Conservation (phyloP, 2,888 invertebrate species). For the Tethea ocularis region DNA sequence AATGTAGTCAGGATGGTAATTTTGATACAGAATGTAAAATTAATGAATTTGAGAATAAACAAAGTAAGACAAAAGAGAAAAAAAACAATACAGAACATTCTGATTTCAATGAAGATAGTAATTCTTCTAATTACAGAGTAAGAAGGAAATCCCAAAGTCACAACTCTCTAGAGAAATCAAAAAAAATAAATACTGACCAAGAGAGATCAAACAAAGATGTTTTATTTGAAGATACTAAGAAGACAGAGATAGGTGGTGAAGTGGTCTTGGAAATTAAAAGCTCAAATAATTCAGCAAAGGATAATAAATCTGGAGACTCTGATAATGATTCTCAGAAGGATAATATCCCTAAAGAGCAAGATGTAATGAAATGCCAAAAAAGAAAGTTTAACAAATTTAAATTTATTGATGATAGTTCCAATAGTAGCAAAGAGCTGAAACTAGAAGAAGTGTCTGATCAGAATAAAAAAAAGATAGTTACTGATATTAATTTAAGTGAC, state of each 20-base stretch:
- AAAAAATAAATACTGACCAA: conserved; percentile 4
- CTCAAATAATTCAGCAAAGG: conserved; percentile 11
- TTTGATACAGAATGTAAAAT: conserved; percentile 5
- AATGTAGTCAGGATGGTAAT: conserved; percentile 12
- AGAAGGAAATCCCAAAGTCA: background rate
- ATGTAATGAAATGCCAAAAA: conserved; percentile 10
- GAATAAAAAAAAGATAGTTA: conserved; percentile 12
- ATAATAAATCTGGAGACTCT: conserved; percentile 13
- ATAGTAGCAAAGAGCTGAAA: conserved; percentile 26
- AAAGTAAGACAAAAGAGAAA: conserved; percentile 5
- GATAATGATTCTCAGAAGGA: conserved; percentile 13
- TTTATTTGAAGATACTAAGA: background rate
- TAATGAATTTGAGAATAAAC: conserved; percentile 12
- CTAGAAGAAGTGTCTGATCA: conserved; percentile 9
- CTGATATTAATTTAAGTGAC: conserved; percentile 13
- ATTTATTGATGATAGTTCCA: conserved; percentile 43
- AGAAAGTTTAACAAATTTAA: conserved; percentile 21
- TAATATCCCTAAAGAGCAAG: background rate
- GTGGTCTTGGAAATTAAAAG: background rate
- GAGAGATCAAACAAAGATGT: background rate
- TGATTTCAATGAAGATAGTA: background rate
- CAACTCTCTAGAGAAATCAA: background rate
- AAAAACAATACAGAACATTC: conserved; percentile 10
- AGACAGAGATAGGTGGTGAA: background rate
- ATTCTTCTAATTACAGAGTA: background rate